Evolutionary conservation across 2,888 invertebrate species (phyloP).

Genomic region (Tetropium fuscum): DNA sequence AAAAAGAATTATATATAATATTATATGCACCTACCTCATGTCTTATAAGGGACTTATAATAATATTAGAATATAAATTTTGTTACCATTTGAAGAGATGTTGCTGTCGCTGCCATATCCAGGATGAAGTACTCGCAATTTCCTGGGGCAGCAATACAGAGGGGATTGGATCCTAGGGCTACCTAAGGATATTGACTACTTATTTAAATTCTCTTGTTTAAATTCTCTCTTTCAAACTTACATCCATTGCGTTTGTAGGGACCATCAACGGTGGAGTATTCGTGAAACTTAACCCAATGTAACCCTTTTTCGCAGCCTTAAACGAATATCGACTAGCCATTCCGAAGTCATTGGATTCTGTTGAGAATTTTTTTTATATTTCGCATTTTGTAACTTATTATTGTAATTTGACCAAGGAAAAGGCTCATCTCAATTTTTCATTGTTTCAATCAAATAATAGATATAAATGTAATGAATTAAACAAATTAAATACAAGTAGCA

Average conservation of each 20-base stretch:
- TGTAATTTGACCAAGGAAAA: too few relatives aligned
- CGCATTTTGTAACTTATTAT: background rate
- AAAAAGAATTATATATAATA: too few relatives aligned
- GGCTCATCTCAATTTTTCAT: too few relatives aligned
- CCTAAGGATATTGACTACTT: background rate
- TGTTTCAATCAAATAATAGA: too few relatives aligned
- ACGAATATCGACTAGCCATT: conserved; percentile 84
- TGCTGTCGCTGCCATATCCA: conserved; percentile 2
- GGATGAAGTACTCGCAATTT: background rate
- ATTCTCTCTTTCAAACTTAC: conserved; percentile 35
- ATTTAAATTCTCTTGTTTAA: background rate
- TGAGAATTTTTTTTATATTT: background rate
- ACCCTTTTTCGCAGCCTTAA: conserved; percentile 77
- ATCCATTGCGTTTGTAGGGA: conserved; percentile 69
- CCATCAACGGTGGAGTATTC: conserved; percentile 88
- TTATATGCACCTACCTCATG: too few relatives aligned
- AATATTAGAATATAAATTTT: too few relatives aligned
- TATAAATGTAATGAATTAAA: too few relatives aligned
- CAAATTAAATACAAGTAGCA: too few relatives aligned
- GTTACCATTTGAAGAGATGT: background rate
- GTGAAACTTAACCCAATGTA: conserved; percentile 87
- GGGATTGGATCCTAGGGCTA: conserved; percentile 1
- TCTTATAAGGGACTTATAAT: too few relatives aligned
- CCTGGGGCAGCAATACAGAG: conserved; percentile 5
- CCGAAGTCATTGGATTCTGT: conserved; percentile 65